phyloP scores from a whole-genome alignment of 2,888 invertebrate species.

The Physocephala rufipes region DNA sequence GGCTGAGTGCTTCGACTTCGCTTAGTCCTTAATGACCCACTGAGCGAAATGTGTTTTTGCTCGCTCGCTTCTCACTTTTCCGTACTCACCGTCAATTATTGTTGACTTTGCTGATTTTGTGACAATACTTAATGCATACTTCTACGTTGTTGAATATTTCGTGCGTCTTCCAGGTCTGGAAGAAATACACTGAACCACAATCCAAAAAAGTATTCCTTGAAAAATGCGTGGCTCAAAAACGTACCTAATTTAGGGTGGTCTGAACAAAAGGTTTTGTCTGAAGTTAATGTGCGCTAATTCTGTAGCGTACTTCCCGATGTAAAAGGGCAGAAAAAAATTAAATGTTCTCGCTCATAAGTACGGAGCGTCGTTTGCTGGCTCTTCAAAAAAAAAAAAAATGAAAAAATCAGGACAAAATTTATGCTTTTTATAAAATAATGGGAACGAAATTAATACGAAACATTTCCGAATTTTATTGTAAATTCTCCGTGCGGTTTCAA shows the following conservation, averaged over 20 bases:
- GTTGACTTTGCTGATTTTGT: background rate
- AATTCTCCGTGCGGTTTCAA: too few species aligned
- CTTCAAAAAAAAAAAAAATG: too few species aligned
- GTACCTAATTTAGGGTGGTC: background rate
- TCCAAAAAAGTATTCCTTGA: too few species aligned
- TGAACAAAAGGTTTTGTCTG: conserved; percentile 9
- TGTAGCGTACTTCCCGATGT: conserved; percentile 30
- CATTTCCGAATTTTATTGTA: too few species aligned
- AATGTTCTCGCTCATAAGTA: conserved; percentile 19
- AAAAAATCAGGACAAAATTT: background rate
- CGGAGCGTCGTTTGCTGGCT: background rate
- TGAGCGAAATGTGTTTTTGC: conserved; percentile 2
- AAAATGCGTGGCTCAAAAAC: too few species aligned
- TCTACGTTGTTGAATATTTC: conserved; percentile 12
- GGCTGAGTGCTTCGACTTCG: conserved; percentile 3
- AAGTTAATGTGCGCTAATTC: conserved; percentile 29
- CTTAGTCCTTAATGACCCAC: conserved; percentile 22
- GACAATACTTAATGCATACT: conserved; percentile 25
- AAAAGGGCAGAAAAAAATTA: conserved; percentile 6
- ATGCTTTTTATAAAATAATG: background rate
- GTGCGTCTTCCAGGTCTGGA: background rate
- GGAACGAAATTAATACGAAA: background rate
- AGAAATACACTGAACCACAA: too few species aligned
- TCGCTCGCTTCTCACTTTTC: background rate
- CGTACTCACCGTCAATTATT: background rate